Evolutionary conservation across 2,888 invertebrate genomes (phyloP).

Genomic region (Electrophaes corylata): DNA sequence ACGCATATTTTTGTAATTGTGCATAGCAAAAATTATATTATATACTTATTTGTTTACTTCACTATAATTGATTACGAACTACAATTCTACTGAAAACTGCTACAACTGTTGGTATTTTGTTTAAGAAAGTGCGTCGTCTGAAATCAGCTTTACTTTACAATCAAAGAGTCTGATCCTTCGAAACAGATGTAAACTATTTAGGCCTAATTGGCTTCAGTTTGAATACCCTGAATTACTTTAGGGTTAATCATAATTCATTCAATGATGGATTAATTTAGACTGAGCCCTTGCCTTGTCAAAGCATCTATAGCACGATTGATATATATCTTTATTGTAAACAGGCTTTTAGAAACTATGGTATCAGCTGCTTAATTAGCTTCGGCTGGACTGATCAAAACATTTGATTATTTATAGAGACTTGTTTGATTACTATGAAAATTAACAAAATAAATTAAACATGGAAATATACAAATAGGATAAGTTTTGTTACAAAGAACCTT

Average conservation of each 20-base stretch:
- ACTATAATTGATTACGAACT: too few relatives aligned
- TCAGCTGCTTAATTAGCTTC: conserved; percentile 16
- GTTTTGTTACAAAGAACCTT: too few relatives aligned
- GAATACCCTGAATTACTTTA: conserved; percentile 33
- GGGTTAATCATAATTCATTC: conserved; percentile 38
- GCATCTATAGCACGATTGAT: conserved; percentile 28
- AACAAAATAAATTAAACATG: background rate
- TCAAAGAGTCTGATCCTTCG: conserved; percentile 21
- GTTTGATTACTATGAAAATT: too few relatives aligned
- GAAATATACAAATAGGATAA: too few relatives aligned
- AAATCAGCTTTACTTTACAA: background rate
- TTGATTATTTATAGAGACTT: too few relatives aligned
- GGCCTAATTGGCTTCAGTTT: conserved; percentile 36
- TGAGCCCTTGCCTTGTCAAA: conserved; percentile 27
- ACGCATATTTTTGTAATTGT: too few relatives aligned
- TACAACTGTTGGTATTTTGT: background rate
- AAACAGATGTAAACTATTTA: conserved; percentile 37
- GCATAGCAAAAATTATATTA: too few relatives aligned
- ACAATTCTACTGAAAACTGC: too few relatives aligned
- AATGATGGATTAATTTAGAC: conserved; percentile 37
- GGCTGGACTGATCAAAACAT: background rate
- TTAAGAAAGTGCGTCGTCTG: background rate
- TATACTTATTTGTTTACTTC: too few relatives aligned
- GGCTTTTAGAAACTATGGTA: conserved; percentile 17
- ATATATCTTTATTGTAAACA: conserved; percentile 20